Conservation (phyloP, 1,140 invertebrate species). For the Atta cephalotes region DNA sequence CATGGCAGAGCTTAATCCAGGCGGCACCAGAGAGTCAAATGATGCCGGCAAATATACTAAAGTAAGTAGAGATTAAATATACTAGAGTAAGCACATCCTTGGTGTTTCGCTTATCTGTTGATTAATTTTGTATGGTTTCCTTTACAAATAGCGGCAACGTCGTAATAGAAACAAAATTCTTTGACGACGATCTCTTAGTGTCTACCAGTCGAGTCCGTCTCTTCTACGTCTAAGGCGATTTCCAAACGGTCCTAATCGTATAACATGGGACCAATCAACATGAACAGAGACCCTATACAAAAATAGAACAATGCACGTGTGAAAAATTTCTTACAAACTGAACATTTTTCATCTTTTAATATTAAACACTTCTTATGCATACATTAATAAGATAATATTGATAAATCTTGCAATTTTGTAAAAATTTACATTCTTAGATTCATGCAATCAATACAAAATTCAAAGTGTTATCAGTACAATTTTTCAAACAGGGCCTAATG, state of each 20-base stretch:
- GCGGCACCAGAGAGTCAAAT: constrained; percentile 99
- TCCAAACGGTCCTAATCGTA: constrained; percentile 24
- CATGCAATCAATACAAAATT: background rate
- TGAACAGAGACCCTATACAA: background rate
- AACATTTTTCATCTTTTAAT: background rate
- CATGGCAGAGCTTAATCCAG: constrained; percentile 99
- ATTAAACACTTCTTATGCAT: constrained; percentile 50
- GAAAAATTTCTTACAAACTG: background rate
- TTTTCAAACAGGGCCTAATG: constrained; percentile 23
- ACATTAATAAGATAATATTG: constrained; percentile 44
- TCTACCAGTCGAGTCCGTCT: constrained; percentile 97
- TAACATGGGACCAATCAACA: constrained; percentile 65
- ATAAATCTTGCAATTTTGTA: constrained; percentile 10
- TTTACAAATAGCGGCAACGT: constrained; percentile 96
- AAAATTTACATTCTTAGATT: constrained; percentile 10
- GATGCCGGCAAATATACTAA: constrained; percentile 99
- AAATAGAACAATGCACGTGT: background rate
- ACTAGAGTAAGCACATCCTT: constrained; percentile 91
- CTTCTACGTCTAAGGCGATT: constrained; percentile 95
- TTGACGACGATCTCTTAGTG: constrained; percentile 97
- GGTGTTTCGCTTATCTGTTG: background rate
- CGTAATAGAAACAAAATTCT: constrained; percentile 99
- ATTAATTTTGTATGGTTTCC: constrained; percentile 40
- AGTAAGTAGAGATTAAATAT: constrained; percentile 91
- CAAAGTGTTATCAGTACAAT: background rate